Percentiles rank a stretch among this genome's conserved stretches.
These are phyloP conservation scores for Himalopsyche tibetana DNA, from an alignment of 2,888 invertebrate genomes.

Conservation along the genomic window DNA sequence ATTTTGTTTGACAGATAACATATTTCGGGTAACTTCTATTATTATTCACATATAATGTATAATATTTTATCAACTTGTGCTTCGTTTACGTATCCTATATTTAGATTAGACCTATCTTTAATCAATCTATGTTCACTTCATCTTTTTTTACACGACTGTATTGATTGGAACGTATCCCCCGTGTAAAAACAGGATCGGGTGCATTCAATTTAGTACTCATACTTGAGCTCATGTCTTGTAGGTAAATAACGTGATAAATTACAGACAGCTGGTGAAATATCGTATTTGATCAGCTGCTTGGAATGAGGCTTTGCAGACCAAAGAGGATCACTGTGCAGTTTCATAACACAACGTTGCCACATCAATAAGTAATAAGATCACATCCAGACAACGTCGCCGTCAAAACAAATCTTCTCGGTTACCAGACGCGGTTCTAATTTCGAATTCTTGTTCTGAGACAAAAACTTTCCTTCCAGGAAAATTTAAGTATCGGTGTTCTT, in stretches of 20 bases:
- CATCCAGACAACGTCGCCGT: conserved; percentile 1
- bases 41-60: no score
- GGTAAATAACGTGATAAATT: neutral
- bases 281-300: neutral
- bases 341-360: neutral
- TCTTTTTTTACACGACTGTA: no score
- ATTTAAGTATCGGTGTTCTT: neutral
- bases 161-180: no score
- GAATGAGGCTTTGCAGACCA: neutral
- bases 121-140: no score
- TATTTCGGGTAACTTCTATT: no score
- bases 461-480: conserved; percentile 40
- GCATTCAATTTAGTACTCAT: no score
- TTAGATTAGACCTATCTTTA: no score
- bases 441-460: neutral
- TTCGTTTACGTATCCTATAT: no score
- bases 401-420: neutral
- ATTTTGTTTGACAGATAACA: no score
- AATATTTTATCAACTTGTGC: no score
- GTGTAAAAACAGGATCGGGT: no score
- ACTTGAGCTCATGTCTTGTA: no score
- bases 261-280: neutral
- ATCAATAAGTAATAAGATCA: neutral
- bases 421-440: neutral
- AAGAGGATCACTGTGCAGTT: neutral